A percentile compares a stretch with the other conserved stretches of the same genome.
phyloP scores from a whole-genome alignment of 2,113 vertebrate species.

The Zosterops lateralis region DNA sequence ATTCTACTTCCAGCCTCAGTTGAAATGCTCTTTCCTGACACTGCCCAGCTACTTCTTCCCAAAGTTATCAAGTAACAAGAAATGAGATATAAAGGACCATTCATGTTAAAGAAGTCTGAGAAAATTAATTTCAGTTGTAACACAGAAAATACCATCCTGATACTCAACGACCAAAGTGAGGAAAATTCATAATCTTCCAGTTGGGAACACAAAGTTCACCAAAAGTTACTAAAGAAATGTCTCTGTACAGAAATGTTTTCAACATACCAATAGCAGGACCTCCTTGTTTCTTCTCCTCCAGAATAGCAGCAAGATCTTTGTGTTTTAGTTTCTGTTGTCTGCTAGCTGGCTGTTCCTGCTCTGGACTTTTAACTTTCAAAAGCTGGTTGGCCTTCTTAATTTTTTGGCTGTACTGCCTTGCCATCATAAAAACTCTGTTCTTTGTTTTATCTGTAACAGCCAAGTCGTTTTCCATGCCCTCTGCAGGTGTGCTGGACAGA shows the following conservation, averaged over 20 bases:
- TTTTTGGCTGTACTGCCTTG: slow-evolving; percentile 97
- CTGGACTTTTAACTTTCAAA: slow-evolving; percentile 89
- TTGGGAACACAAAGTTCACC: neutral
- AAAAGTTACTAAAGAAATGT: neutral
- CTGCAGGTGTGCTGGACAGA: slow-evolving; percentile 64
- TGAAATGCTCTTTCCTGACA: neutral
- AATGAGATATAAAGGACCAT: neutral
- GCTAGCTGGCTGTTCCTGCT: slow-evolving; percentile 79
- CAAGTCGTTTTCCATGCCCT: slow-evolving; percentile 72
- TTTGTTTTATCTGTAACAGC: slow-evolving; percentile 84
- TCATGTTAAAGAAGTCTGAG: neutral
- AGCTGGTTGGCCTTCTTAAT: slow-evolving; percentile 97
- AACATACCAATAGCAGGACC: slow-evolving; percentile 91
- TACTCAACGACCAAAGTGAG: neutral
- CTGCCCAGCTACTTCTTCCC: neutral
- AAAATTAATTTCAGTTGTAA: neutral
- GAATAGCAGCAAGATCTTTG: slow-evolving; percentile 90
- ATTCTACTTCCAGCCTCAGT: neutral
- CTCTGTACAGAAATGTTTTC: neutral
- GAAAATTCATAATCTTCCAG: neutral
- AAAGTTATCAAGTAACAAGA: neutral
- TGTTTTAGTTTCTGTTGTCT: slow-evolving; percentile 74
- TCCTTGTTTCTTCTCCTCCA: slow-evolving; percentile 97
- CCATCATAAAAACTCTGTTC: slow-evolving; percentile 93
- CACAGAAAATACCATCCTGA: neutral